Conservation (phyloP, 2,888 invertebrate species). For the Hydroisotoma schaefferi region DNA sequence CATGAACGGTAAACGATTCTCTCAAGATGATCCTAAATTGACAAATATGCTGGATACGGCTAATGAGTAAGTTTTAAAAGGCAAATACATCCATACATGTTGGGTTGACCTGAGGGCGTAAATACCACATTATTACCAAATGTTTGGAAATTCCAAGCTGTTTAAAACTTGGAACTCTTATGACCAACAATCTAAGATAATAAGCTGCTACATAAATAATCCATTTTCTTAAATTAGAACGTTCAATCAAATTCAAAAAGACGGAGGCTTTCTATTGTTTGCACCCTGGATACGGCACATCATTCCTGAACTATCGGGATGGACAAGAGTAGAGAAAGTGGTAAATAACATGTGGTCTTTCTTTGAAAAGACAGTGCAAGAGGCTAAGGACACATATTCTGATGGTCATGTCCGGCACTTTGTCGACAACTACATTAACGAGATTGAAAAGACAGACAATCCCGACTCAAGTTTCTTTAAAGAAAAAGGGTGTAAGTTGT, state of each 20-base stretch:
- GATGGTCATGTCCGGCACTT: slow-evolving; percentile 34
- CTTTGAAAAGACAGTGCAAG: slow-evolving; percentile 18
- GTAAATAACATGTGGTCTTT: slow-evolving; percentile 2
- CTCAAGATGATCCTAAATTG: slow-evolving; percentile 29
- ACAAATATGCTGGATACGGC: slow-evolving; percentile 11
- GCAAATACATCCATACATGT: background rate
- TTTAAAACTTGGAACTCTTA: slow-evolving; percentile 12
- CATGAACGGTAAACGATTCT: slow-evolving; percentile 19
- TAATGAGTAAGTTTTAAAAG: background rate
- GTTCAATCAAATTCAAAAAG: background rate
- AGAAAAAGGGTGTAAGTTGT: slow-evolving; percentile 27
- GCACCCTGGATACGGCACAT: slow-evolving; percentile 25
- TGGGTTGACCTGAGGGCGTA: background rate
- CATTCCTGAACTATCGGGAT: slow-evolving; percentile 21
- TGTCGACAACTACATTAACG: slow-evolving; percentile 35
- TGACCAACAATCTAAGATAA: too few relatives aligned
- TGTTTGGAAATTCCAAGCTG: background rate
- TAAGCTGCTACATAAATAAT: background rate
- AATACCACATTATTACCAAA: background rate
- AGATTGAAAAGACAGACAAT: slow-evolving; percentile 36
- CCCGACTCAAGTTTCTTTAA: slow-evolving; percentile 35
- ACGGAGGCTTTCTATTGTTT: slow-evolving; percentile 13
- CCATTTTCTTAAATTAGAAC: background rate
- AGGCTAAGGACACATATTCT: slow-evolving; percentile 18
- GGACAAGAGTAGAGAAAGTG: slow-evolving; percentile 5